Evolutionary conservation across 2,113 vertebrate species (phyloP), one percentile per base, ranked within the genome.

Genomic region (Labeo catla): DNA sequence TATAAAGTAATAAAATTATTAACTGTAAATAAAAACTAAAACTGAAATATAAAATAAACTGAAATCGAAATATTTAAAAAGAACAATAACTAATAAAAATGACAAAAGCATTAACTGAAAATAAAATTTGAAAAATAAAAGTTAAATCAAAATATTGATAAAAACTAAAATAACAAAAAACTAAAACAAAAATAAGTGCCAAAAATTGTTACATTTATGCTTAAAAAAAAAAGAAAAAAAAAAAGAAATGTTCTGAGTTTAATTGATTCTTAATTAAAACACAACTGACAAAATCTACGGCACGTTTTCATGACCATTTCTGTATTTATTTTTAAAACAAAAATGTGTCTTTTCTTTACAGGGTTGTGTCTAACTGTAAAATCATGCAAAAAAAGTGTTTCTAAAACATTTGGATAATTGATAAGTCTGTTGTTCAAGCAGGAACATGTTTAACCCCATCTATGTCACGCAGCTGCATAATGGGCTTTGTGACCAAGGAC

Each of bases 401-500:
- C 12, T 36, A 66, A 68, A 8, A 36, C 2, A 68, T 12, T 34
- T 66, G 65, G 28, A 16, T 28, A 68, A 8, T 68, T 6, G 13
- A 16, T 39, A 39, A 39, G 39, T 39, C 39, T 39, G 3, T 39
- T 39, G 39, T 39, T 39, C 28, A 28, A 28, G 28, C 28, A 28
- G 28, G 28, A 28, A 28, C 28, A 28, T 28, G 28, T 28, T 84
- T 43, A 68, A 34, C 23, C 8, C 21, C 16, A 47, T 86, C 57
- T 57, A 16, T 85, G 11, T 81, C 1, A 36, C 11, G 49, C 93
- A 99, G 98, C 82, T 97, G 94, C 86, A 99, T 99, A 79, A 90
- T 99, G 94, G 98, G 98, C 28, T 99, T 99, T 91, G 96, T 99
- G 94, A 99, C 97, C 73, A 99, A 99, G 87, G 98, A 99, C 73